Evolutionary conservation across 2,113 vertebrate species (phyloP), one percentile per base, ranked within the genome.

Genomic region (Neopipo cinnamomea): DNA sequence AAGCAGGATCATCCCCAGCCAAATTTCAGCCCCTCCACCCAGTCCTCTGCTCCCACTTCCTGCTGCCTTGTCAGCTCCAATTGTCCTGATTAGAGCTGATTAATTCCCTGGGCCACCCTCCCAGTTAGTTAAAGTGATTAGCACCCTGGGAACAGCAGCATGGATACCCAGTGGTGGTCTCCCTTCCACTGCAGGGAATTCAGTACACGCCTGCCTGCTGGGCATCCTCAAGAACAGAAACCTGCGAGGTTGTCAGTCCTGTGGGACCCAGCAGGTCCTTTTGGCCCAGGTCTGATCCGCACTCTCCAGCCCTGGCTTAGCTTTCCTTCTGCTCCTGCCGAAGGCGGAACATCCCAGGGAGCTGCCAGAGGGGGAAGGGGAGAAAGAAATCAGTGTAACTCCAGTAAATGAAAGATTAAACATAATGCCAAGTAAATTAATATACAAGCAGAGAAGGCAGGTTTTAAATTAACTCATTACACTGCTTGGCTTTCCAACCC

Each of bases 381-480:
- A 72, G 33, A 79, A 79, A 83, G 58, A 68, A 90, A 39, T 37
- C 3, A 8, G 31, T 9, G 41, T 72, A 85, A 78, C 31, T 33
- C 52, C 70, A 56, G 44, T 35, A 91, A 91, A 35, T 37, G 67
- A 93, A 91, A 90, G 87, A 96, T 91, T 94, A 97, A 91, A 42
- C 56, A 46, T 63, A 96, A 96, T 41, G 49, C 91, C 62, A 17
- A 83, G 58, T 71, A 91, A 95, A 96, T 93, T 88, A 96, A 94
- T 76, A 89, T 33, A 78, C 74, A 76, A 79, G 84, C 82, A 77
- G 55, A 74, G 78, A 68, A 61, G 58, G 77, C 53, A 85, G 91
- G 78, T 93, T 94, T 94, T 53, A 89, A 95, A 96, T 91, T 79
- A 91, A 85, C 87, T 93, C 79, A 94, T 79, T 89, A 77, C 44